Base-by-base conservation (phyloP, 2,888 invertebrate species). In the Pammene fasciana region DNA sequence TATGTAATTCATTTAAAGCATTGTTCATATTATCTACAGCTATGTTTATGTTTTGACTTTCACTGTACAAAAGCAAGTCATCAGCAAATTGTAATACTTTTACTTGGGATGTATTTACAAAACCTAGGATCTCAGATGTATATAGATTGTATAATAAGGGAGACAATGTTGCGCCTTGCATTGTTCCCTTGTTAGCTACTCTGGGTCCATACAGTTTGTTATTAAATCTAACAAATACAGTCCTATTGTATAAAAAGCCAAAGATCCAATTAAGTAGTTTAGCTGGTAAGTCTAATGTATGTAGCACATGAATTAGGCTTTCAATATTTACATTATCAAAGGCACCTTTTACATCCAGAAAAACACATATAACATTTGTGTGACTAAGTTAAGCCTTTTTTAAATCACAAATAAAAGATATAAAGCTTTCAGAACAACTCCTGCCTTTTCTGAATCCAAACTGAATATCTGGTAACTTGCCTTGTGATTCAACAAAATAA, bases 141-240 rank as follows among this genome's bases (percentile, higher is more conserved):
- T 55, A 55, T 38, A 56, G 38, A n/a, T 56, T 56, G 13, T 55
- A 56, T 5, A 56, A 56, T 9, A 56, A 13, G 18, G 56, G 56
- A 41, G 56, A 56, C 14, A 56, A 16, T 4, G 56, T 41, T 41
- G 56, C 56, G 2, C 56, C 75, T 64, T 74, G 73, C 68, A 72
- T 71, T 59, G 66, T 65, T 13, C 74, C 73, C 67, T 73, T 75
- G 46, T 46, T 48, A 1, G 52, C 56, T 36, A 5, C 4, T 55
- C 62, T 71, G 38, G 73, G 73, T 6, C 74, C 73, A 64, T 68
- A 48, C 34, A 72, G 36, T n/a, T n/a, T n/a, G n/a, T n/a, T n/a
- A n/a, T n/a, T n/a, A n/a, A n/a, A n/a, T n/a, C n/a, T n/a, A n/a
- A 73, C 13, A 75, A 68, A 73, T 6, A 18, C 41, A 41, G 54